phyloP scores from a whole-genome alignment of 2,113 vertebrate genomes.

The Bungarus multicinctus region DNA sequence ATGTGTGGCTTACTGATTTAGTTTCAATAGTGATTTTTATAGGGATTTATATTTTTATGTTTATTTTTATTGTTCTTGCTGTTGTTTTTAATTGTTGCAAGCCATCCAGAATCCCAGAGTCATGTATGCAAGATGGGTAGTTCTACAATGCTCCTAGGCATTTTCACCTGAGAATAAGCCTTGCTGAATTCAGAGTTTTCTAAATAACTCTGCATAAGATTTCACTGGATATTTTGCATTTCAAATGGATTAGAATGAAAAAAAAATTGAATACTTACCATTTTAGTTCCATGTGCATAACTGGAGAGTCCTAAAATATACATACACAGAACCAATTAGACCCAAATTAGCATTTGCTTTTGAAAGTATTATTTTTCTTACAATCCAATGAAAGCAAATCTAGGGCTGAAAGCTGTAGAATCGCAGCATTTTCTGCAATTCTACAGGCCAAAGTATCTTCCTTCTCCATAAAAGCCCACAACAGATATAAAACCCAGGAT shows the following conservation, averaged over 20 bases:
- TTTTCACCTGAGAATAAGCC: background rate
- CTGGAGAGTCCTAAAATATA: slow-evolving; percentile 76
- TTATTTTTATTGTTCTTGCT: background rate
- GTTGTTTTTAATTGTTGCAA: background rate
- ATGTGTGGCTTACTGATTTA: background rate
- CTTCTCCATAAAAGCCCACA: background rate
- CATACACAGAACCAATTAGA: slow-evolving; percentile 51
- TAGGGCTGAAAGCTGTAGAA: background rate
- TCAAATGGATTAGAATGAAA: slow-evolving; percentile 4
- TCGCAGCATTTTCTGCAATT: background rate
- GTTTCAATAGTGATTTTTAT: background rate
- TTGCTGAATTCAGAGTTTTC: background rate
- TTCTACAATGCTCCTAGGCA: background rate
- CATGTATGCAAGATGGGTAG: background rate
- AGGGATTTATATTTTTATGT: background rate
- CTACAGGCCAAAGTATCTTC: background rate
- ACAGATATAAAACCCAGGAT: background rate
- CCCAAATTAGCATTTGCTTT: background rate
- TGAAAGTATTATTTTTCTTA: background rate
- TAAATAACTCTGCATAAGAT: background rate
- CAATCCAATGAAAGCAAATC: background rate
- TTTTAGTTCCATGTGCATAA: slow-evolving; percentile 73
- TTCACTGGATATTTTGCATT: rapidly evolving
- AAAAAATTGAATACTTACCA: slow-evolving; percentile 69
- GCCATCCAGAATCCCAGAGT: background rate